Evolutionary conservation across 2,888 invertebrate species (phyloP).

Genomic region (Erebia aethiops): DNA sequence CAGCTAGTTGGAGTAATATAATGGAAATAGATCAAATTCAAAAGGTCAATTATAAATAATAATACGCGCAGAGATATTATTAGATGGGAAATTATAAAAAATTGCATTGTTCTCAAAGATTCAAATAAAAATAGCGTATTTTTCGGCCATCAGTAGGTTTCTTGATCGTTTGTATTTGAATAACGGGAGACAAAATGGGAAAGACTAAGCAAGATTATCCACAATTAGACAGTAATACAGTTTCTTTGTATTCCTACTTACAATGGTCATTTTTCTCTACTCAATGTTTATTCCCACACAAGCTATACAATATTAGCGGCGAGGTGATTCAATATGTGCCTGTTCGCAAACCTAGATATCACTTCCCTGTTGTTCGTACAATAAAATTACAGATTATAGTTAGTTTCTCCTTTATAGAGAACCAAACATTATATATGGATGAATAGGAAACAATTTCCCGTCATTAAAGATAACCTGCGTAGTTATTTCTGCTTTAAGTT

Average conservation of each 20-base stretch:
- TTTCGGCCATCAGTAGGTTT: background rate
- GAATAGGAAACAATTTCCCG: background rate
- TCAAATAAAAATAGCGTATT: background rate
- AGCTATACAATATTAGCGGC: slow-evolving; percentile 27
- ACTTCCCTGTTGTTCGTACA: slow-evolving; percentile 22
- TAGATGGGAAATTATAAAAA: background rate
- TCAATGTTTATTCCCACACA: slow-evolving; percentile 16
- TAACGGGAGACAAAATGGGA: background rate
- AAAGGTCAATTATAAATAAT: too few species aligned
- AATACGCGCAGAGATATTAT: background rate
- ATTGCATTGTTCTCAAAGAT: background rate
- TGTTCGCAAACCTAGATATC: slow-evolving; percentile 26
- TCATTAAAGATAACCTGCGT: background rate
- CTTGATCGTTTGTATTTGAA: background rate
- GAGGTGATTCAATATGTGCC: slow-evolving; percentile 26
- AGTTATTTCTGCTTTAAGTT: background rate
- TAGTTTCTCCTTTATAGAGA: slow-evolving; percentile 4
- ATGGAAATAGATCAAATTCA: too few species aligned
- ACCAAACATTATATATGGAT: background rate
- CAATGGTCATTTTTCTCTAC: slow-evolving; percentile 20
- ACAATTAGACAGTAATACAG: slow-evolving; percentile 29
- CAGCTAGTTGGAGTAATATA: background rate
- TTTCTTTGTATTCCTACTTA: slow-evolving; percentile 27
- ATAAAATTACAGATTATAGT: slow-evolving; percentile 31
- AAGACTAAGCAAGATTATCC: slow-evolving; percentile 3